phyloP scores from a whole-genome alignment of 2,797 vertebrate species.

The Schizopygopsis pylzovi region DNA sequence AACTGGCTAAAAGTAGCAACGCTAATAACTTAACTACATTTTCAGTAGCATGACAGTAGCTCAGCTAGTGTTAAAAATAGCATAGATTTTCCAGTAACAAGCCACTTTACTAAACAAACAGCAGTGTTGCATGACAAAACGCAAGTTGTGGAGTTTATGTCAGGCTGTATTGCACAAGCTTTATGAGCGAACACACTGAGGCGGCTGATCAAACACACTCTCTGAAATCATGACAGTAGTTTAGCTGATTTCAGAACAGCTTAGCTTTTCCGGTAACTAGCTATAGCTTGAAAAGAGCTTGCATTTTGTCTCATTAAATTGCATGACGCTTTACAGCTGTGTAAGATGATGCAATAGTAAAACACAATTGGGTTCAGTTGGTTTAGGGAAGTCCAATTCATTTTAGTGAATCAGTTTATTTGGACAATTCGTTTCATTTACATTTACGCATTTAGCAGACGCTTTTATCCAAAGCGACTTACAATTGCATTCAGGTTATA shows the following conservation, averaged over 20 bases:
- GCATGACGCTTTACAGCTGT: neutral
- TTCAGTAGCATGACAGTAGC: neutral
- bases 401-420: neutral
- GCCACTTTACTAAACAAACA: conserved; percentile 1
- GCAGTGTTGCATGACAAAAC: neutral
- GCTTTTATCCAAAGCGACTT: no score
- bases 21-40: neutral
- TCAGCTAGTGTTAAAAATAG: neutral
- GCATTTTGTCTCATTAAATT: neutral
- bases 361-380: neutral
- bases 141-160: neutral
- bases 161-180: neutral
- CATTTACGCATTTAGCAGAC: no score
- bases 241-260: neutral
- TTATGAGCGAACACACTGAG: neutral
- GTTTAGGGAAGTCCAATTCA: neutral
- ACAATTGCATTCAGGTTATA: no score
- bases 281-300: neutral
- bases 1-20: neutral
- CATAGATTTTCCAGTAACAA: neutral
- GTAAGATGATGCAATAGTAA: neutral
- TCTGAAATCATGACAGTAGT: neutral
- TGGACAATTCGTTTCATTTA: neutral
- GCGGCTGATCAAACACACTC: neutral
- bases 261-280: neutral